Evolutionary conservation across 2,113 vertebrate genomes (phyloP).

Genomic region (Riparia riparia): DNA sequence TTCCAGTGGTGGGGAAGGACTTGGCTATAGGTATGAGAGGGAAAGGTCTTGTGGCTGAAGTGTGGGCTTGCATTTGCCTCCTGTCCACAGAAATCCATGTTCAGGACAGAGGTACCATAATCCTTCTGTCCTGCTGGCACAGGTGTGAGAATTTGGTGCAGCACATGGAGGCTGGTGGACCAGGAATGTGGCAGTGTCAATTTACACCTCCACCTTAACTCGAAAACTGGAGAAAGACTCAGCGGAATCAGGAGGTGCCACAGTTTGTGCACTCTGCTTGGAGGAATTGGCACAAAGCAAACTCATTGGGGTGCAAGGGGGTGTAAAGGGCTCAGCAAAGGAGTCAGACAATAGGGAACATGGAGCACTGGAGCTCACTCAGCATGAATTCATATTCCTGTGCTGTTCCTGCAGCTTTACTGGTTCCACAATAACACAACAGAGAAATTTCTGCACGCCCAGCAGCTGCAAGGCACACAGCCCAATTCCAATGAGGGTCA

Average conservation of each 20-base stretch:
- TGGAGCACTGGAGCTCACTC: background rate
- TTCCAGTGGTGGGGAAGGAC: background rate
- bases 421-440: background rate
- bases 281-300: background rate
- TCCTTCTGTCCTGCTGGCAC: background rate
- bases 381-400: background rate
- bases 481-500: background rate
- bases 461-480: background rate
- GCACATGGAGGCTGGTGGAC: background rate
- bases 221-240: background rate
- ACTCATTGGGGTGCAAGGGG: accelerated
- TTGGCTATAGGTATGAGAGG: background rate
- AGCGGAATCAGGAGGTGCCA: background rate
- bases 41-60: background rate
- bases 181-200: background rate
- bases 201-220: background rate
- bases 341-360: background rate
- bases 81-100: background rate
- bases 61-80: background rate
- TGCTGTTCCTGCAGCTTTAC: background rate
- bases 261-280: accelerated
- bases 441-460: background rate
- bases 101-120: background rate
- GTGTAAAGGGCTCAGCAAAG: background rate
- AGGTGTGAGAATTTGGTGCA: background rate